These are phyloP conservation scores for Channallabes apus DNA, from an alignment of 2,797 vertebrate genomes.

Conservation along the genomic window DNA sequence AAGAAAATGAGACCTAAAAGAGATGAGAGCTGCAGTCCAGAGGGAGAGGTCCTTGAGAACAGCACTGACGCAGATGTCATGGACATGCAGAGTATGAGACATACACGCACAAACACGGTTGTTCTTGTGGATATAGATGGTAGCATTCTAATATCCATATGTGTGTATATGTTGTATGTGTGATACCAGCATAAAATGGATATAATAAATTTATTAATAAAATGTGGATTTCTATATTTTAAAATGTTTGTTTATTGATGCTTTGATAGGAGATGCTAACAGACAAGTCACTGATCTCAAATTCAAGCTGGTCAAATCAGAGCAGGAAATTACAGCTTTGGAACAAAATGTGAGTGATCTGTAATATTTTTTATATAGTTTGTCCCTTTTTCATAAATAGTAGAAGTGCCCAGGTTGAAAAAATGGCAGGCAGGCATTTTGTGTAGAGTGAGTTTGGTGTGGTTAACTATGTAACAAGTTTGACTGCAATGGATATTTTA, in stretches of 20 bases:
- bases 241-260: slow-evolving; percentile 14
- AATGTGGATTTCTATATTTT: slow-evolving; percentile 1
- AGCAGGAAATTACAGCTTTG: slow-evolving; percentile 90
- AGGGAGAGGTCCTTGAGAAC: slow-evolving; percentile 80
- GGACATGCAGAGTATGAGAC: slow-evolving; percentile 82
- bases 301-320: slow-evolving; percentile 94
- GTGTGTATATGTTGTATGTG: no score
- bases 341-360: slow-evolving; percentile 88
- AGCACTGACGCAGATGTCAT: slow-evolving; percentile 79
- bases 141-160: no score
- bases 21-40: slow-evolving; percentile 61
- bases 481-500: no score
- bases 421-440: no score
- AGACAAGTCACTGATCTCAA: slow-evolving; percentile 91
- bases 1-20: slow-evolving; percentile 73
- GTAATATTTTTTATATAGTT: background rate
- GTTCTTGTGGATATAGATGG: background rate
- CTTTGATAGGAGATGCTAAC: slow-evolving; percentile 82
- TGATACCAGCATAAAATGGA: background rate
- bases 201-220: background rate
- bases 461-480: no score
- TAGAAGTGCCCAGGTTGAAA: no score
- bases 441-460: no score
- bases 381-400: no score
- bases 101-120: background rate